Evolutionary conservation across 2,888 invertebrate species (phyloP).

Genomic region (Drosophila austrosaltans): DNA sequence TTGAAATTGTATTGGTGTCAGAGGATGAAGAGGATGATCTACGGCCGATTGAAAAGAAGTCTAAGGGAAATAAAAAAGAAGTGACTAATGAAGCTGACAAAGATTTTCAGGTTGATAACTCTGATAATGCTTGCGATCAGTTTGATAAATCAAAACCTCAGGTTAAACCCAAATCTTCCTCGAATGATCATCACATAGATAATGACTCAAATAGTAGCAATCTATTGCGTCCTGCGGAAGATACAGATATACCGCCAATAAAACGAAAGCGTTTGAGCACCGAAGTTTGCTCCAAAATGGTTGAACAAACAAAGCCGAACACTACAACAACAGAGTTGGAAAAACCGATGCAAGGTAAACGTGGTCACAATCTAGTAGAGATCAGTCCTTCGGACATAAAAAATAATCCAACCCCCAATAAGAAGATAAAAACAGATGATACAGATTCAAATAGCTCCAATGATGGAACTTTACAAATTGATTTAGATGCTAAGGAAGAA

Average conservation of each 20-base stretch:
- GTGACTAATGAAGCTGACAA: conserved; percentile 10
- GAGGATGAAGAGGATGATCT: conserved; percentile 61
- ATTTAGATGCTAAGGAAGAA: conserved; percentile 54
- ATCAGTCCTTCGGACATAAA: conserved; percentile 11
- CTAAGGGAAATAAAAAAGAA: conserved; percentile 10
- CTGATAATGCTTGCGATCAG: conserved; percentile 82
- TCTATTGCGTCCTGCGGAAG: conserved; percentile 67
- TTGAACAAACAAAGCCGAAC: background rate
- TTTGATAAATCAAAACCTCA: conserved; percentile 60
- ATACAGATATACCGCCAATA: conserved; percentile 18
- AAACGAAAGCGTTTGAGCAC: conserved; percentile 55
- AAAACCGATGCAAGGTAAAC: conserved; percentile 32
- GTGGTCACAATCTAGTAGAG: conserved; percentile 37
- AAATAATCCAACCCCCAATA: conserved; percentile 43
- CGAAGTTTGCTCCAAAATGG: conserved; percentile 26
- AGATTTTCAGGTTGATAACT: conserved; percentile 69
- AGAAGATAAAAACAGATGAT: conserved; percentile 63
- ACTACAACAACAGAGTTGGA: conserved; percentile 10
- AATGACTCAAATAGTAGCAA: conserved; percentile 78
- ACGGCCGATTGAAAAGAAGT: conserved; percentile 1
- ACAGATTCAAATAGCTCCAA: conserved; percentile 63
- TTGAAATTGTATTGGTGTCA: conserved; percentile 65
- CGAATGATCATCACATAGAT: conserved; percentile 63
- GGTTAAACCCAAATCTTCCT: conserved; percentile 36
- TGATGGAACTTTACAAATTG: conserved; percentile 62